Evolutionary conservation across 2,888 invertebrate species (phyloP).

Genomic region (Scelioninae gen. 1): DNA sequence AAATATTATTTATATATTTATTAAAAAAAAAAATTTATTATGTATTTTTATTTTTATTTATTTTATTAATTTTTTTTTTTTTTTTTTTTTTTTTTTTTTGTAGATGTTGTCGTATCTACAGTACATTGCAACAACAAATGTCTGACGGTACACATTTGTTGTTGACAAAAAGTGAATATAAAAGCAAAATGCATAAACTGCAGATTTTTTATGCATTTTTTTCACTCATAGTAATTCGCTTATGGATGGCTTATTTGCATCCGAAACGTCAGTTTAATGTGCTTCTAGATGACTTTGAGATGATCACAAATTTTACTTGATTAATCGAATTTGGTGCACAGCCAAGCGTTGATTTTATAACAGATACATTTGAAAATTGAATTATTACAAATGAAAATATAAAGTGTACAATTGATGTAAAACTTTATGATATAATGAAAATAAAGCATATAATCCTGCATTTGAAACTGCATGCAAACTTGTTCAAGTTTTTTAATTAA

Average conservation of each 20-base stretch:
- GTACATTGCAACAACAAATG: conserved; percentile 13
- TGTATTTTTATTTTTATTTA: background rate
- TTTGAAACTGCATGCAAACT: conserved; percentile 19
- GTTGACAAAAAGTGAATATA: conserved; percentile 5
- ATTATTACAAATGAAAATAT: too few species aligned
- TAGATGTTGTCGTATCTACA: conserved; percentile 47
- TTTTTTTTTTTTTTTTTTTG: background rate
- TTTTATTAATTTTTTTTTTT: background rate
- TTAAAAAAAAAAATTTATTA: too few species aligned
- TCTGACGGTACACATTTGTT: conserved; percentile 22
- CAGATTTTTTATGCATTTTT: conserved; percentile 12
- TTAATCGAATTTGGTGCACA: background rate
- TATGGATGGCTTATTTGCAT: conserved; percentile 61
- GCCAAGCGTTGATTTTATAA: too few species aligned
- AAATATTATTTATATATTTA: too few species aligned
- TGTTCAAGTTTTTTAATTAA: background rate
- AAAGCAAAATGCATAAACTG: too few species aligned
- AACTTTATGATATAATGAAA: too few species aligned
- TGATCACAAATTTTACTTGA: conserved; percentile 48
- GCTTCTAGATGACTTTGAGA: conserved; percentile 38
- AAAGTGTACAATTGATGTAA: too few species aligned
- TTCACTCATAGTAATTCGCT: conserved; percentile 40
- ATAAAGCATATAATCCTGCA: background rate
- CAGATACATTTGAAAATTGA: too few species aligned
- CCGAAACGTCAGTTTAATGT: conserved; percentile 30